These are phyloP conservation scores for Halyomorpha halys DNA, from an alignment of 1,140 invertebrate genomes.

Conservation along the genomic window DNA sequence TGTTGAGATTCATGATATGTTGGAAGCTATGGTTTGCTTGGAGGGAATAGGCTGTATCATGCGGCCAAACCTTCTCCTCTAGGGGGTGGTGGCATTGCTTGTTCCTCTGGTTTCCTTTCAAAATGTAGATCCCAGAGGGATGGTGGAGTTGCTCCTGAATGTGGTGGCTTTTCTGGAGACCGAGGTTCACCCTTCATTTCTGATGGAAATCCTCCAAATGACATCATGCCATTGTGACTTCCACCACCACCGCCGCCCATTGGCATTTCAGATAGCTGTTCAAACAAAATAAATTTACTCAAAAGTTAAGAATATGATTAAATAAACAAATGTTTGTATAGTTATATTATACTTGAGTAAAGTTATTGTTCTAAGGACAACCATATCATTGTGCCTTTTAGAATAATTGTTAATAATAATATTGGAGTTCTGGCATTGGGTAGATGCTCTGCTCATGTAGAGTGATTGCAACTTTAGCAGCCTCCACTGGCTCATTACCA, in stretches of 20 bases:
- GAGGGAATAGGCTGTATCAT: conserved; percentile 32
- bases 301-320: too few species aligned
- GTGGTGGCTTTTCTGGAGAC: conserved; percentile 28
- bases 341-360: too few species aligned
- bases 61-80: conserved; percentile 43
- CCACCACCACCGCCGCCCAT: conserved; percentile 25
- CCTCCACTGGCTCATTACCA: too few species aligned
- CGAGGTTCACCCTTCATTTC: conserved; percentile 27
- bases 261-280: conserved; percentile 21
- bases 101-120: conserved; percentile 33
- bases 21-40: conserved; percentile 10
- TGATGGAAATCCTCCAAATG: conserved; percentile 22
- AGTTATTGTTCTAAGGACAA: too few species aligned
- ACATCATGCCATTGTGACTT: conserved; percentile 24
- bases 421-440: too few species aligned
- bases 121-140: conserved; percentile 34
- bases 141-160: conserved; percentile 25
- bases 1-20: conserved; percentile 8
- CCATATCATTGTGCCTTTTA: too few species aligned
- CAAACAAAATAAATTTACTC: not conserved
- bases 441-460: too few species aligned
- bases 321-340: too few species aligned
- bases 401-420: too few species aligned
- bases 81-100: conserved; percentile 34
- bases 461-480: too few species aligned